Evolutionary conservation across 2,797 vertebrate genomes (phyloP), one percentile per base, ranked within the genome.

Genomic region (Lacerta viridis): DNA sequence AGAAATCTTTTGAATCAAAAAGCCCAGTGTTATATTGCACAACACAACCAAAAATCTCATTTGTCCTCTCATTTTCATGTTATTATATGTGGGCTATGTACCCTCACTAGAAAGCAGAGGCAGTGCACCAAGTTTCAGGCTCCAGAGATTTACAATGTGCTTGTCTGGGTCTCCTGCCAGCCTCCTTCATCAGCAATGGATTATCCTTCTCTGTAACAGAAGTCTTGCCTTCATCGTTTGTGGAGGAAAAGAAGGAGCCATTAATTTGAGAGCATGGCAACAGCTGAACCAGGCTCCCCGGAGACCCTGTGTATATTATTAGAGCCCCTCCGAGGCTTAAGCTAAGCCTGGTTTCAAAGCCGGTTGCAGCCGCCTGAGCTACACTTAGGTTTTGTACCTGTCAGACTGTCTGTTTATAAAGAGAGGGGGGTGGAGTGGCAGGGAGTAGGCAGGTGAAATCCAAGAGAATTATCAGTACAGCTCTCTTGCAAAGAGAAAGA

Each of bases 221-320:
- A 43, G 77, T 79, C 29, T 61, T 20, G 33, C 72, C 3, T 39
- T 80, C 43, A 41, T 2, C 39, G 18, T 64, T 86, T 82, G 13
- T 13, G 61, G 46, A 87, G 89, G 83, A 84, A 78, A 55, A 29
- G 86, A 43, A 29, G 0, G 23, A 36, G 81, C 41, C 75, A 5
- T 86, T 90, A 43, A 77, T 86, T 86, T 87, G 27, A 72, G 33
- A 68, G 74, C 74, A 78, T 64, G 36, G 36, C 84, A 25, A 87
- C 83, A 90, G 25, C 61, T 87, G 76, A 85, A 64, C 84, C 50
- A 0, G 55, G 50, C 27, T 66, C 75, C 77, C 83, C 23, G 15
- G 75, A 88, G 39, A 50, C 68, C 41, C 79, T 33, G 83, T 66
- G 71, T 66, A 86, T 89, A 69, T 90, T 87, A 69, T 90, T 90